Evolutionary conservation across 2,888 invertebrate genomes (phyloP), one percentile per base, ranked within the genome.

Genomic region (Cephus runcator): DNA sequence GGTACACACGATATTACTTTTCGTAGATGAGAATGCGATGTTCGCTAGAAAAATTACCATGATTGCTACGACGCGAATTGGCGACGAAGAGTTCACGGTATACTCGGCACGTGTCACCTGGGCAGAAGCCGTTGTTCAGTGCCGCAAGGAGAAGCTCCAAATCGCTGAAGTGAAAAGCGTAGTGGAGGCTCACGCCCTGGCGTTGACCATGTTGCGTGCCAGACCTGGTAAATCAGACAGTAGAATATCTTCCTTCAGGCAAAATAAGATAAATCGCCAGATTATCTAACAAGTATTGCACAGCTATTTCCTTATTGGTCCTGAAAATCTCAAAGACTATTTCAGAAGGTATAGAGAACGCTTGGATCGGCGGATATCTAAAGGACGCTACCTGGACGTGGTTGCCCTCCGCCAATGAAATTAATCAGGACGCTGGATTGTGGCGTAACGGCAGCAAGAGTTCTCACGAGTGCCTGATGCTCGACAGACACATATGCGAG

Each of bases 361-460:
- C 82, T 11, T 87, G 87, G 87, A 86, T 87, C 36, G 87, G 85
- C 12, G 87, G 85, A 1, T 82, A 85, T 75, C 76, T 75, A 12
- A 81, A 81, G 23, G 80, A 81, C 23, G 71, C 69, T 30, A 77
- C 78, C 11, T 87, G 87, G 87, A 82, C 80, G 33, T 87, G 86
- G 86, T 71, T 86, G 12, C 76, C 81, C 1, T 82, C 85, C 11
- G 85, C 83, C 23, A 75, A 80, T 9, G 75, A 73, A 30, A 85
- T 87, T 23, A n/a, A 73, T 31, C 56, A 56, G 23, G 30, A 78
- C 15, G 81, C 78, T 73, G 79, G 80, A 56, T 78, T 85, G 79
- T 82, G 85, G 83, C 76, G 75, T 34, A 77, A 77, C 11, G 75
- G 77, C 12, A 77, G 74, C 23, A 79, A 56, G 68, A 76, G 80